Conservation (phyloP, 1,140 invertebrate genomes). For the Matsumurasca onukii region DNA sequence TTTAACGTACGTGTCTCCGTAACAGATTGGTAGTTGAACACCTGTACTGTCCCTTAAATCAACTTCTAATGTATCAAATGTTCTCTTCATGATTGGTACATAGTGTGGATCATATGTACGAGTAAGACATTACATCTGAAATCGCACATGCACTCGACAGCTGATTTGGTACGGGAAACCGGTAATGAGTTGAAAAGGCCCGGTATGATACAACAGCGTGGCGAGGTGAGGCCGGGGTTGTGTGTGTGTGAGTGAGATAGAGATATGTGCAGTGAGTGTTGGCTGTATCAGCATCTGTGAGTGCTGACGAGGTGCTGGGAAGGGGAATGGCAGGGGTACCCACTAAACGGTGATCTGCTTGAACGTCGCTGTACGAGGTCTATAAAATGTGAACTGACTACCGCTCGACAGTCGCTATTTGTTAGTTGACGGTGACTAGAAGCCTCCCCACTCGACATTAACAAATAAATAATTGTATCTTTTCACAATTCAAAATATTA, state of each 20-base stretch:
- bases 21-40: background rate
- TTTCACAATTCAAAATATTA: no score
- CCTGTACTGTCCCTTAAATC: slow-evolving; percentile 22
- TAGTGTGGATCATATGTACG: background rate
- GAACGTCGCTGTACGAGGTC: no score
- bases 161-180: background rate
- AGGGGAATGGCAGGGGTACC: slow-evolving; percentile 41
- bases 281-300: no score
- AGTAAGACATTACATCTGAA: background rate
- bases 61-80: slow-evolving; percentile 7
- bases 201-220: slow-evolving; percentile 35
- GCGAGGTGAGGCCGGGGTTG: slow-evolving; percentile 45
- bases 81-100: background rate
- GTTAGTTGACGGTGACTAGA: no score
- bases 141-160: no score
- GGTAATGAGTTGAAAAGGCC: no score
- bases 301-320: no score
- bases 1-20: background rate
- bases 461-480: no score
- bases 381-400: no score
- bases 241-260: no score
- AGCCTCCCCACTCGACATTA: no score
- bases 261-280: no score
- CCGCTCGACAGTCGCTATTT: background rate
- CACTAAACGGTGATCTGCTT: background rate